A percentile compares a stretch with the other conserved stretches of the same genome.
phyloP scores from a whole-genome alignment of 2,113 vertebrate genomes.

The Colinus virginianus region DNA sequence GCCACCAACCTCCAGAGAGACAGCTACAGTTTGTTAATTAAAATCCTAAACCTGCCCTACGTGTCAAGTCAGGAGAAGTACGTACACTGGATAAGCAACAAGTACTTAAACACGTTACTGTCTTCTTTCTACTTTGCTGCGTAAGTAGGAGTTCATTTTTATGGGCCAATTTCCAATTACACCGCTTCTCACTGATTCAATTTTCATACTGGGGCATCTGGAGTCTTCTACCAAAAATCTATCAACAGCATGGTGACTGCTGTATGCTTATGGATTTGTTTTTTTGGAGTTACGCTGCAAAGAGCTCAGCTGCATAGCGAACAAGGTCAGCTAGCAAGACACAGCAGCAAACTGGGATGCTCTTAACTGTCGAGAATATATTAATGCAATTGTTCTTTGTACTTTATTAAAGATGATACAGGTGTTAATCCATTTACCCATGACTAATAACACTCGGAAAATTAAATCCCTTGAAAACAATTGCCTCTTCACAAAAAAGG shows the following conservation, averaged over 20 bases:
- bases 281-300: background rate
- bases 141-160: rapidly evolving
- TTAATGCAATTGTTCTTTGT: background rate
- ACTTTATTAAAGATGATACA: background rate
- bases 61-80: background rate
- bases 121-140: background rate
- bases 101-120: background rate
- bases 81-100: background rate
- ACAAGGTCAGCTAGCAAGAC: background rate
- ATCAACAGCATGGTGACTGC: rapidly evolving
- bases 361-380: background rate
- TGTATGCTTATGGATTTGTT: background rate
- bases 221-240: background rate
- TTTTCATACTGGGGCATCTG: background rate
- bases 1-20: too few species aligned
- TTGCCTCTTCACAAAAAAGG: background rate
- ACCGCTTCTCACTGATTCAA: background rate
- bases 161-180: background rate
- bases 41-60: background rate
- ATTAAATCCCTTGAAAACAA: background rate
- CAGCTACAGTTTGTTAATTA: background rate
- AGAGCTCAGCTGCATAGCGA: background rate
- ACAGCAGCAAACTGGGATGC: background rate
- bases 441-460: background rate
- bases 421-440: background rate